Evolutionary conservation across 2,113 vertebrate species (phyloP), one percentile per base, ranked within the genome.

Genomic region (Periophthalmus modestus): DNA sequence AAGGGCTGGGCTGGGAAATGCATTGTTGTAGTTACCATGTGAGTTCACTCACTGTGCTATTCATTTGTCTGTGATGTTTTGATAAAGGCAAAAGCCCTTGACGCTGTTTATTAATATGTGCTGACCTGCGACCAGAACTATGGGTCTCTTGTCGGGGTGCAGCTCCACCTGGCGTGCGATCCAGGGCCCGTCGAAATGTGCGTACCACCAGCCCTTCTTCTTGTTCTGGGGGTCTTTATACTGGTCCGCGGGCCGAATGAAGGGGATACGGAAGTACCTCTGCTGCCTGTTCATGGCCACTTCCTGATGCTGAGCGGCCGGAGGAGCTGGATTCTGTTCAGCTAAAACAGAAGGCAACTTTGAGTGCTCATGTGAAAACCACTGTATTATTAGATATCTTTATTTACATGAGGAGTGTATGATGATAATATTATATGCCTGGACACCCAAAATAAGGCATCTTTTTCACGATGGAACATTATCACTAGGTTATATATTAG

Each of bases 121-220:
- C 93, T 80, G 87, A 98, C 98, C 98, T 13, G 98, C 96, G 23
- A 99, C 96, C 71, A 99, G 91, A 50, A 99, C 94, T 58, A 99
- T 98, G 39, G 98, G 97, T 46, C 92, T 95, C 75, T 99, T 99
- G 93, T 99, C 98, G n/a, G 98, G 97, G 80, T 98, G 97, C 2
- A 98, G 96, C 77, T 98, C 97, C 93, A 90, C 98, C 50, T 99
- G 98, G 48, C 98, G 92, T 79, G 98, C 98, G 23, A 99, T 99
- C 97, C 97, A 99, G 0, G 96, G 94, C 34, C 98, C 98, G 21
- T 99, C 98, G 0, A 99, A 99, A 81, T 99, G 98, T 0, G 98
- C 97, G 0, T 98, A 99, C 98, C 98, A 99, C 97, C 98, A 99
- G 12, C 98, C 98, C 86, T 99, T 99, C 83, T 99, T 99, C 91